Evolutionary conservation across 2,888 invertebrate genomes (phyloP), one percentile per base, ranked within the genome.

Genomic region (Automeris io): DNA sequence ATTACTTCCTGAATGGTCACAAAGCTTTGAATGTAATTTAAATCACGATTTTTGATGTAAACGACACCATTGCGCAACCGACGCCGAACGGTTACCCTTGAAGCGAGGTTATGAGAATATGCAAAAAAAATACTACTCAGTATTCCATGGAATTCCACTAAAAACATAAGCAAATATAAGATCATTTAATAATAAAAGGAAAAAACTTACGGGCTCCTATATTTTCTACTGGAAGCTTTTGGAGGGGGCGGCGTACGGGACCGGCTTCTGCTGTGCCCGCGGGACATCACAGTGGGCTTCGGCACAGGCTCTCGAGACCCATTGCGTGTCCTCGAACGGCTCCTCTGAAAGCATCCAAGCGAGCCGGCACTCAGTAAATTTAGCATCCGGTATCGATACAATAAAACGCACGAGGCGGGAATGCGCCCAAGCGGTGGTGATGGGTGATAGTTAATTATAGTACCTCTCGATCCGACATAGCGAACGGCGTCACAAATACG

Each of bases 391-490:
- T 49, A 48, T 37, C 43, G 45, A 55, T 48, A 65, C 70, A 71
- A 75, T 69, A 67, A 70, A 76, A 70, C 73, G 72, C 77, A 76
- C 73, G 77, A 70, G 71, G 61, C 62, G 55, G 62, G 61, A 61
- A 61, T 54, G 56, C 49, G 39, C 41, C 40, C 51, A 57, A 45
- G 52, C 46, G 47, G 43, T 39, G 45, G 43, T 50, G 49, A 55
- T 52, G 53, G 57, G 53, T 51, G 47, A 57, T 51, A 53, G 59
- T 54, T 71, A 78, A 71, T 61, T 67, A 69, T 69, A 78, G 70
- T 78, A 86, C 86, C 85, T 86, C 86, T 69, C 83, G 75, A 70
- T 86, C 86, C 48, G 86, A 86, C 86, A 86, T 86, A 50, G 58
- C 62, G 70, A 51, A 43, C 57, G 46, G 55, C 52, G 51, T 51